Conservation (phyloP, 2,888 invertebrate species). For the Theristus sp. region DNA sequence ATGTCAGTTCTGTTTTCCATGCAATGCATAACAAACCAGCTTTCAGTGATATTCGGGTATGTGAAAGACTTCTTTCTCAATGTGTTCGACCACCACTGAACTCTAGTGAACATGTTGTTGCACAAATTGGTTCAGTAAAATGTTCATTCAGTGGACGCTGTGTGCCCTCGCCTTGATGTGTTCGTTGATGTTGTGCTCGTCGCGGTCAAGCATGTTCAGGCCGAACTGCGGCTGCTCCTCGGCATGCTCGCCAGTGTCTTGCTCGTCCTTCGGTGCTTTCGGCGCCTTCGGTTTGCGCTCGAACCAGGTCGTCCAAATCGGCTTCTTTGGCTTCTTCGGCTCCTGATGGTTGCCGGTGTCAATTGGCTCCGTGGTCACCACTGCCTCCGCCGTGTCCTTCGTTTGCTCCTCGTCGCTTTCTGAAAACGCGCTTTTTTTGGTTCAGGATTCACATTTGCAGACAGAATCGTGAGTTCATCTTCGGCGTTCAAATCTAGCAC, state of each 20-base stretch:
- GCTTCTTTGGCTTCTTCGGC: background rate
- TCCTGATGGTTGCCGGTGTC: too few species aligned
- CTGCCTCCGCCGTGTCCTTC: background rate
- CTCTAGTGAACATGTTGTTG: too few species aligned
- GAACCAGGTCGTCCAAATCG: background rate
- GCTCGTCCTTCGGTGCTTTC: background rate
- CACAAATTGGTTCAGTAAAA: too few species aligned
- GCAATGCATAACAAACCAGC: too few species aligned
- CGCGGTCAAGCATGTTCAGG: conserved; percentile 25
- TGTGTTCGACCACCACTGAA: too few species aligned
- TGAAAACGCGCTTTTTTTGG: background rate
- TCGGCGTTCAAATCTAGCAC: too few species aligned
- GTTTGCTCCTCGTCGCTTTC: background rate
- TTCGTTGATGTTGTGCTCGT: conserved; percentile 25
- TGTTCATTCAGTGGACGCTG: too few species aligned
- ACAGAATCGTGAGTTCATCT: too few species aligned
- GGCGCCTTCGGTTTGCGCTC: background rate
- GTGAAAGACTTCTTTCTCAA: too few species aligned
- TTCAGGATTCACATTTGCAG: background rate
- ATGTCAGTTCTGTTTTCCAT: too few species aligned
- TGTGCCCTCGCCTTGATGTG: conserved; percentile 22
- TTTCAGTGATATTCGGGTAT: too few species aligned
- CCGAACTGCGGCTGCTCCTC: background rate
- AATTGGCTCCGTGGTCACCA: background rate
- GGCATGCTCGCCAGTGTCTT: background rate